A percentile compares a stretch with the other conserved stretches of the same genome.
Evolutionary conservation across 1,140 invertebrate genomes (phyloP).

Genomic region (Eumaeus atala): DNA sequence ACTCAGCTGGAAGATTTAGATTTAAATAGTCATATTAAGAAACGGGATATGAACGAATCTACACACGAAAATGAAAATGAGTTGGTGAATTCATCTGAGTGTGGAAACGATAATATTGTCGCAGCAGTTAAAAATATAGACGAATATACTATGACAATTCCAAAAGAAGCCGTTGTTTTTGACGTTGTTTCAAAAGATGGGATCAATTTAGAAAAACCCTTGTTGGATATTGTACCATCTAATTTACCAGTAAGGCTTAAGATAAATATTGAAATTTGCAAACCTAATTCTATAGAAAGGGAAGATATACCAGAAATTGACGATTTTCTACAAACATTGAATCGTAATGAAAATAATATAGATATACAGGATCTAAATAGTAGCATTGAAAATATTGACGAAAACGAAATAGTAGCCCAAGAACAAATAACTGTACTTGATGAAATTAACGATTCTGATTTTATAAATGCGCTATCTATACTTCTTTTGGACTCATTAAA

Average conservation of each 20-base stretch:
- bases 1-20: too few relatives aligned
- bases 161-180: slow-evolving; percentile 14
- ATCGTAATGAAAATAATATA: slow-evolving; percentile 3
- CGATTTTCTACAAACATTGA: neutral
- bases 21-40: too few relatives aligned
- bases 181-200: slow-evolving; percentile 12
- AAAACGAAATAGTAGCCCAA: neutral
- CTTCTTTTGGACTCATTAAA: slow-evolving; percentile 14
- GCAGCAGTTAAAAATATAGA: too few relatives aligned
- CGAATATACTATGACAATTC: neutral
- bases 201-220: slow-evolving; percentile 13
- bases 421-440: slow-evolving; percentile 15
- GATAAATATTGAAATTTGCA: slow-evolving; percentile 17
- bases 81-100: too few relatives aligned
- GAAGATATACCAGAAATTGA: neutral
- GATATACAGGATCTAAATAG: neutral
- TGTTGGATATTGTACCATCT: slow-evolving; percentile 12
- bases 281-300: slow-evolving; percentile 2
- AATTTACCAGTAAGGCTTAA: slow-evolving; percentile 14
- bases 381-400: neutral
- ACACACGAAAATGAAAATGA: too few relatives aligned
- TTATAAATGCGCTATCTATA: slow-evolving; percentile 15
- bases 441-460: slow-evolving; percentile 16
- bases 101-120: too few relatives aligned
- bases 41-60: too few relatives aligned